Conservation (phyloP, 2,888 invertebrate genomes). For the Onchidella celtica region DNA sequence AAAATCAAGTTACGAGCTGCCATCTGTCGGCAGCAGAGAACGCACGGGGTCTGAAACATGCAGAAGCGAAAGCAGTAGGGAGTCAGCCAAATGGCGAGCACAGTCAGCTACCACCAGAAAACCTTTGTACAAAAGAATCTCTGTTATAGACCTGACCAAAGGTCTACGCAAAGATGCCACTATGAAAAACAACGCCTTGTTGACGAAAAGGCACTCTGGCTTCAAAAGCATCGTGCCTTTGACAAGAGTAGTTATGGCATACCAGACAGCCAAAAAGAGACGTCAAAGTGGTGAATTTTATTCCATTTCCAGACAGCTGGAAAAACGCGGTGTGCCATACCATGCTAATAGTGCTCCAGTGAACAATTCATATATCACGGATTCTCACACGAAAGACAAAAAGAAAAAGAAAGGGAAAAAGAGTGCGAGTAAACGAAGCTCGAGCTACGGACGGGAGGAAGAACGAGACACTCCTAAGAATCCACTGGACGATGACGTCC, state of each 20-base stretch:
- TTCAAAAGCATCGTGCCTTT: constrained; percentile 23
- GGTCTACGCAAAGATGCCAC: not conserved
- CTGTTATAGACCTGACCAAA: constrained; percentile 7
- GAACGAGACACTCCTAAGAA: not conserved
- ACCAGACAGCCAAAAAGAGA: not conserved
- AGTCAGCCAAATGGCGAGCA: not conserved
- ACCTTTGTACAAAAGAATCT: constrained; percentile 3
- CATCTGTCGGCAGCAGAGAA: too few species aligned
- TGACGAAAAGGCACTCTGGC: not conserved
- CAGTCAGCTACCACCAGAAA: constrained; percentile 5
- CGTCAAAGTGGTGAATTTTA: not conserved
- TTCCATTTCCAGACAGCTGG: constrained; percentile 33
- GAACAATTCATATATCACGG: not conserved
- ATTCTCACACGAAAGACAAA: not conserved
- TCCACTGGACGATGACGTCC: not conserved
- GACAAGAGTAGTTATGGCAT: constrained; percentile 22
- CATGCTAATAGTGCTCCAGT: not conserved
- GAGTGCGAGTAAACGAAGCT: not conserved
- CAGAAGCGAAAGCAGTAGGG: not conserved
- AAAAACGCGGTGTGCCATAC: constrained; percentile 44
- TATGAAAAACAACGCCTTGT: not conserved
- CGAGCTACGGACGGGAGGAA: not conserved
- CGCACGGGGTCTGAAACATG: not conserved
- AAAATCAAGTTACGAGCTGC: constrained; percentile 16
- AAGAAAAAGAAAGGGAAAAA: constrained; percentile 4